Base-by-base conservation (phyloP, 2,113 vertebrate genomes). In the Hassar affinis region DNA sequence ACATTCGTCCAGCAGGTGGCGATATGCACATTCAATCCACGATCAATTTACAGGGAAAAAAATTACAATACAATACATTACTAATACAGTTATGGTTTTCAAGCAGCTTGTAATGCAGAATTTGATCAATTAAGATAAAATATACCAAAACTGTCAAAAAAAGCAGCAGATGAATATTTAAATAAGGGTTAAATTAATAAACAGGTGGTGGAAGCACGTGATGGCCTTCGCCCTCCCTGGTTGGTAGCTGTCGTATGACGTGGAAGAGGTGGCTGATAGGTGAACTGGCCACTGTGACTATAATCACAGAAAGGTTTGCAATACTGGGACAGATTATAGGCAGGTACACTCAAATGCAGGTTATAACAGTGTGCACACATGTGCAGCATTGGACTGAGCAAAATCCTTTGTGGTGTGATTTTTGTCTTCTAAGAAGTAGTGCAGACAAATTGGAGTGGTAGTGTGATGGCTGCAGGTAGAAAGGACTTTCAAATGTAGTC, bases 1-100 rank as follows among this genome's bases (percentile, higher is more conserved):
- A 15, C 69, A 47, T 4, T 47, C 9, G 71, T 33, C 72, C 72
- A 75, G 72, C 20, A 75, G 72, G 72, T 52, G 72, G 72, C 49
- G 47, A 45, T 52, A 33, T 75, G 72, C 15, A 33, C 17, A 49
- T 49, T 33, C 27, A 33, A 17, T 51, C 17, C 15, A 1, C 17
- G 33, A 27, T 42, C 12, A 27, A 11, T 17, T 5, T 1, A 33
- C 5, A 62, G 18, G 14, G 17, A 30, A 5, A 33, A 33, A 64
- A 6, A 30, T 5, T 15, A 59, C n/a, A n/a, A 4, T 18, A 54
- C 17, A 54, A 18, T 3, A 4, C 17, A 3, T 4, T 4, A 4
- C 15, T 52, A 52, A 4, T 59, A 59, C 59, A 30, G 30, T 6
- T 62, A 62, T 27, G 27, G 30, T 30, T 62, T 62, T 17, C 59